Evolutionary conservation across 1,140 invertebrate species (phyloP).

Genomic region (Notospermus geniculatus): DNA sequence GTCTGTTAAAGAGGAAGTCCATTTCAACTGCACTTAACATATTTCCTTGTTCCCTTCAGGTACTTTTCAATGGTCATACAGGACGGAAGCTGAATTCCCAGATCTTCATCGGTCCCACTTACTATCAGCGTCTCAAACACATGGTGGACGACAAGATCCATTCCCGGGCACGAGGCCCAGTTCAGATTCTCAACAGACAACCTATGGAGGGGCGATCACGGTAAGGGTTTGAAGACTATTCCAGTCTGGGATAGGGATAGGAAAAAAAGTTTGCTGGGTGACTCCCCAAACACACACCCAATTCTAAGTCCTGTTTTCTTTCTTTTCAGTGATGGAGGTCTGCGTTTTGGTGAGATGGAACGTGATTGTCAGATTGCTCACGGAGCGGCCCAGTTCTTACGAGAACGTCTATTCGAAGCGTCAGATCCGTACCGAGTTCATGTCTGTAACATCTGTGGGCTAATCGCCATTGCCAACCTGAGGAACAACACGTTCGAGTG

Average conservation of each 20-base stretch:
- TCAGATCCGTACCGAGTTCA: constrained; percentile 97
- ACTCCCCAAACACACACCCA: no score
- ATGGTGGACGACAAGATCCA: constrained; percentile 99
- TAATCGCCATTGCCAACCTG: constrained; percentile 96
- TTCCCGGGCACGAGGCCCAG: constrained; percentile 91
- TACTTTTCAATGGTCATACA: constrained; percentile 97
- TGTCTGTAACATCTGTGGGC: constrained; percentile 95
- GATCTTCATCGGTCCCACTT: constrained; percentile 88
- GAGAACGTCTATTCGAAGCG: constrained; percentile 95
- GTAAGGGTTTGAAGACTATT: constrained; percentile 46
- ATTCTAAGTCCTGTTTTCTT: no score
- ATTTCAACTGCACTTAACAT: neutral
- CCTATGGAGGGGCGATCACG: constrained; percentile 97
- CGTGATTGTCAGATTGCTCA: constrained; percentile 99
- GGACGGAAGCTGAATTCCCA: constrained; percentile 96
- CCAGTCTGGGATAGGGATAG: no score
- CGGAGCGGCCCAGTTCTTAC: constrained; percentile 94
- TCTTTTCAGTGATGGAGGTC: constrained; percentile 80
- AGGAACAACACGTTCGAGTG: constrained; percentile 98
- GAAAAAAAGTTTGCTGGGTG: no score
- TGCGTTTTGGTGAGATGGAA: constrained; percentile 99
- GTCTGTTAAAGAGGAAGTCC: neutral
- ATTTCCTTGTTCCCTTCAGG: constrained; percentile 47
- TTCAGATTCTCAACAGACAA: constrained; percentile 95
- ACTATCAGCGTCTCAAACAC: constrained; percentile 93